Base-by-base conservation (phyloP, 2,888 invertebrate species). In the Apotomis turbidana region DNA sequence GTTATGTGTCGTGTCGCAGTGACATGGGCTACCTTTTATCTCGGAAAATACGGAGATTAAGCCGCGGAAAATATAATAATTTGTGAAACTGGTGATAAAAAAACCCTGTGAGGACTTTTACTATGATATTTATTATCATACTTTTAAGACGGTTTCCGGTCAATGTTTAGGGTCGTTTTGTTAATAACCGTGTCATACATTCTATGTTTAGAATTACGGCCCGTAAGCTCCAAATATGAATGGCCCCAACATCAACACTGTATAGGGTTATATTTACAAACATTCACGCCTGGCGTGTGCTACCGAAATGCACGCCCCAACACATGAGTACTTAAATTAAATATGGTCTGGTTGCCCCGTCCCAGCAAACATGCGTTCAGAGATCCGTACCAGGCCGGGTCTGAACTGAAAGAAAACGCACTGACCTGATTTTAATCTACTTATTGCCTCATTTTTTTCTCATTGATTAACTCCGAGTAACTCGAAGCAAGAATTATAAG, bases 181-280 rank as follows among this genome's bases (percentile, higher is more conserved):
- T 38, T 58, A 38, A 15, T 57, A 6, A n/a, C 55, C 44, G n/a
- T 51, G 49, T 51, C 62, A 57, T 66, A 55, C 44, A 64, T 46
- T 46, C 55, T 66, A 66, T 57, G 55, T 57, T 57, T 41, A 61
- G 70, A 52, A 66, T 70, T 73, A 59, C 77, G 68, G 76, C 78
- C 78, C 71, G 71, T 54, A 15, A 41, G 75, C 76, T 74, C 78
- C 79, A 81, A 83, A 85, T 87, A 87, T 87, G 87, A 88, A 88
- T 88, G 89, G 85, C 85, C 85, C 77, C 78, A 81, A 83, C 82
- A 81, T 86, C 86, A 86, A 87, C 87, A 86, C 78, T 80, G 82
- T 81, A 80, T 80, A 78, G 78, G 81, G 85, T 85, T 49, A 86
- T 92, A 90, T 93, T 93, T 92, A 93, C 92, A 90, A 93, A 93